Evolutionary conservation across 2,797 vertebrate species (phyloP).

Genomic region (Lacerta viridis): DNA sequence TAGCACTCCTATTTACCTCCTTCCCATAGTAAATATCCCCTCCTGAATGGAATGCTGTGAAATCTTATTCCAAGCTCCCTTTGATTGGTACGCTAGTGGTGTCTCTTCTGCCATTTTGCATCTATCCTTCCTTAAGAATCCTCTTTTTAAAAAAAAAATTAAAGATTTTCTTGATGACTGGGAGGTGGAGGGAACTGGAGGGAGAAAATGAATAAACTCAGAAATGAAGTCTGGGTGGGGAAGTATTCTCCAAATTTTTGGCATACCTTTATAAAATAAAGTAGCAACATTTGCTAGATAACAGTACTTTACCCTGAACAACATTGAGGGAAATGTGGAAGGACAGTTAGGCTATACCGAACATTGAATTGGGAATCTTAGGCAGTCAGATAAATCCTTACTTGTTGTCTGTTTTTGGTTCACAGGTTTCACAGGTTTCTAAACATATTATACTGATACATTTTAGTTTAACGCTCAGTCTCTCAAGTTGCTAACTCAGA

Average conservation of each 20-base stretch:
- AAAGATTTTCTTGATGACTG: too few species aligned
- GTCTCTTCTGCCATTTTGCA: background rate
- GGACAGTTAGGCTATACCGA: conserved; percentile 20
- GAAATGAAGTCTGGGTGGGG: too few species aligned
- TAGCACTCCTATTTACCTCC: background rate
- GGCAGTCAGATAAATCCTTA: conserved; percentile 37
- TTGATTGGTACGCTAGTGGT: background rate
- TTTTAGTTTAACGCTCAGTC: conserved; percentile 14
- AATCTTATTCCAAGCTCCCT: background rate
- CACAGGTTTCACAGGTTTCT: conserved; percentile 32
- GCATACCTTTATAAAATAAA: background rate
- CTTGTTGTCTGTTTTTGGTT: conserved; percentile 45
- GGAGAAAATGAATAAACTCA: too few species aligned
- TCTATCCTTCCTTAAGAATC: background rate
- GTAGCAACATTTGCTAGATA: background rate
- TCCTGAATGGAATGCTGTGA: background rate
- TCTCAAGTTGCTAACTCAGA: conserved; percentile 65
- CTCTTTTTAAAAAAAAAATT: background rate
- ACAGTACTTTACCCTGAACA: conserved; percentile 20
- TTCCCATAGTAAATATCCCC: background rate
- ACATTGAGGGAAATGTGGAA: conserved; percentile 47
- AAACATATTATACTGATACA: conserved; percentile 56
- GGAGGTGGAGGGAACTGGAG: too few species aligned
- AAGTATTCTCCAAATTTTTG: too few species aligned
- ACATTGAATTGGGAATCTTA: conserved; percentile 26